These are phyloP conservation scores for Hydrozoanthus tunicans DNA, from an alignment of 64 coral and sea anemone genomes.

Conservation along the genomic window DNA sequence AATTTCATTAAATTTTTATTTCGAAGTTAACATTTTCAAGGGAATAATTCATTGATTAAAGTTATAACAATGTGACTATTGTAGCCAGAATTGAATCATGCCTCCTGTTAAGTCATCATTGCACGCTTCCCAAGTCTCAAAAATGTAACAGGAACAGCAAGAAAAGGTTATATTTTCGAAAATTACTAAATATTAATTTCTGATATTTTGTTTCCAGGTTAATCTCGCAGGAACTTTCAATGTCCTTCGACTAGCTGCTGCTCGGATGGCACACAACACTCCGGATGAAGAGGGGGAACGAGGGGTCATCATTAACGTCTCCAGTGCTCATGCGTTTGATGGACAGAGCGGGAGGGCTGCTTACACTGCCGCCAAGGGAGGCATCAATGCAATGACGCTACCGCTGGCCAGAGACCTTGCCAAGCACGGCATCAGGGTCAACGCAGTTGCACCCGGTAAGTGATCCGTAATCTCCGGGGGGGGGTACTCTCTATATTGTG, in stretches of 20 bases:
- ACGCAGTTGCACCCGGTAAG: constrained; percentile 78
- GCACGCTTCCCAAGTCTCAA: no score
- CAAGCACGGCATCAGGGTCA: constrained; percentile 75
- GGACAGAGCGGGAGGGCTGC: constrained; percentile 81
- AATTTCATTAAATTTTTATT: no score
- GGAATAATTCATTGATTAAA: no score
- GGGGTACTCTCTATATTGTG: not conserved
- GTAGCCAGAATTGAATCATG: no score
- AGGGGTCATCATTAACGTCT: constrained; percentile 85
- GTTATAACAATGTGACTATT: no score
- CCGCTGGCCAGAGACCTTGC: constrained; percentile 80
- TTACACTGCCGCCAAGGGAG: constrained; percentile 81
- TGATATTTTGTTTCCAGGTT: constrained; percentile 49
- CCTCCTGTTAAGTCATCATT: no score
- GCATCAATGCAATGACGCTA: constrained; percentile 79
- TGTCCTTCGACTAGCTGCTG: constrained; percentile 76
- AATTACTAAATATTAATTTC: no score
- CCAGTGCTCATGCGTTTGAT: constrained; percentile 81
- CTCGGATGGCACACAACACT: constrained; percentile 70
- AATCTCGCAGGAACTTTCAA: constrained; percentile 81
- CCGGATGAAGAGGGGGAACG: constrained; percentile 73
- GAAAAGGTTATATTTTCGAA: no score
- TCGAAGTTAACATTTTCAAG: no score
- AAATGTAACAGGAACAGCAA: no score
- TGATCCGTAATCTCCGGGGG: not conserved